Evolutionary conservation across 2,113 vertebrate genomes (phyloP).

Genomic region (Brienomyrus longianalis): DNA sequence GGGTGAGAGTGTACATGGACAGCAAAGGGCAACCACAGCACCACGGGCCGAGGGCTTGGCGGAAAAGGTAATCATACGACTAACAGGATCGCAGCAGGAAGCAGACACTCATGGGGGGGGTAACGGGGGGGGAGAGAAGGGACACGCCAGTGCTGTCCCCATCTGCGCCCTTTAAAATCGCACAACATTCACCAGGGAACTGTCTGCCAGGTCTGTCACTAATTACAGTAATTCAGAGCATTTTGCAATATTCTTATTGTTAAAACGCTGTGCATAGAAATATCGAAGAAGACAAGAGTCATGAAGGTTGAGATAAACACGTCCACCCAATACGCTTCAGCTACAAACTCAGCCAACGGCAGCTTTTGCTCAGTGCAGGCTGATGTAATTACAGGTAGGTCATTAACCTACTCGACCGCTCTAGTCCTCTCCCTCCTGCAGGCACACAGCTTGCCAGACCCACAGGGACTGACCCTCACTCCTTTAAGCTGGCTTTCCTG

Average conservation of each 20-base stretch:
- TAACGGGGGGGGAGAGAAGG: no score
- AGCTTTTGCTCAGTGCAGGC: neutral
- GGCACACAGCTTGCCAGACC: neutral
- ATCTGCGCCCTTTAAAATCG: neutral
- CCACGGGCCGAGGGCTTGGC: neutral
- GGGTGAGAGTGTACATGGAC: neutral
- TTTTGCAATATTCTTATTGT: neutral
- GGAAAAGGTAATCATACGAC: neutral
- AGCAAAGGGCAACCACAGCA: neutral
- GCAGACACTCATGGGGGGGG: neutral
- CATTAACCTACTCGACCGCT: neutral
- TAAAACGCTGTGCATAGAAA: neutral
- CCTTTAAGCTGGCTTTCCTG: neutral
- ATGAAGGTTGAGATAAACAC: neutral
- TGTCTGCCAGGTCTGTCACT: neutral
- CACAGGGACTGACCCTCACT: neutral
- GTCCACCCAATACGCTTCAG: neutral
- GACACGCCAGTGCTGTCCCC: neutral
- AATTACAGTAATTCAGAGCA: neutral
- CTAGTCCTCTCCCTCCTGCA: neutral
- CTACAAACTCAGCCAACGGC: neutral
- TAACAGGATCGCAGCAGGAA: neutral
- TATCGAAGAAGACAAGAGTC: neutral
- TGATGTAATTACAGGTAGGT: neutral
- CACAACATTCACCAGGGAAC: neutral